Percentiles rank a stretch among this genome's conserved stretches.
These are phyloP conservation scores for Drosophila rufa DNA, from an alignment of 1,140 invertebrate genomes.

Conservation along the genomic window DNA sequence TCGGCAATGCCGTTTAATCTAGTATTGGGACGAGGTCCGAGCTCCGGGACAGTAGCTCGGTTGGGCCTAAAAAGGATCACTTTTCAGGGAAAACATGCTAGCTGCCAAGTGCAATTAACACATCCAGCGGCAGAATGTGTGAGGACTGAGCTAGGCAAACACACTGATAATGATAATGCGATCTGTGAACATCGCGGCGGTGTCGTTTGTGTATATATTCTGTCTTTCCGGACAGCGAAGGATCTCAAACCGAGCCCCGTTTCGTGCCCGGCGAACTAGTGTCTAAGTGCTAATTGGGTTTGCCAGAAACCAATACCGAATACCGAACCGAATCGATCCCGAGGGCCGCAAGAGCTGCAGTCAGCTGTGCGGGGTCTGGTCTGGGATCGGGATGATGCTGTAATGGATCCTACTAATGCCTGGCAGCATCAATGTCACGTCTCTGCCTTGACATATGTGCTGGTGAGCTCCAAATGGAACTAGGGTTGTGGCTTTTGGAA, in stretches of 20 bases:
- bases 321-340: slow-evolving; percentile 1
- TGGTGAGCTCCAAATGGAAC: not conserved
- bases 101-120: slow-evolving; percentile 78
- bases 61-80: slow-evolving; percentile 63
- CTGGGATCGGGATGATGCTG: slow-evolving; percentile 24
- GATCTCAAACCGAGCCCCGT: slow-evolving; percentile 40
- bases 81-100: slow-evolving; percentile 77
- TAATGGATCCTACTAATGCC: slow-evolving; percentile 38
- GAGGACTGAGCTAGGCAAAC: slow-evolving; percentile 57
- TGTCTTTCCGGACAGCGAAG: slow-evolving; percentile 13
- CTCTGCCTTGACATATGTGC: slow-evolving; percentile 21
- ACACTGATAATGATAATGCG: slow-evolving; percentile 77
- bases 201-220: slow-evolving; percentile 30
- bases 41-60: not conserved
- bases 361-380: slow-evolving; percentile 45
- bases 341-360: slow-evolving; percentile 37
- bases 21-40: slow-evolving; percentile 13
- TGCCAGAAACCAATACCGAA: slow-evolving; percentile 37
- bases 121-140: slow-evolving; percentile 56
- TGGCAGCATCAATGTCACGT: slow-evolving; percentile 27
- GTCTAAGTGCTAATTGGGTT: slow-evolving; percentile 79
- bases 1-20: slow-evolving; percentile 74
- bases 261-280: slow-evolving; percentile 62
- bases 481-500: too few relatives aligned
- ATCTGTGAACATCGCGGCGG: slow-evolving; percentile 40